Percentiles rank a stretch among this genome's conserved stretches.
Evolutionary conservation across 2,113 vertebrate species (phyloP).

Genomic region (Dicaeum eximium): DNA sequence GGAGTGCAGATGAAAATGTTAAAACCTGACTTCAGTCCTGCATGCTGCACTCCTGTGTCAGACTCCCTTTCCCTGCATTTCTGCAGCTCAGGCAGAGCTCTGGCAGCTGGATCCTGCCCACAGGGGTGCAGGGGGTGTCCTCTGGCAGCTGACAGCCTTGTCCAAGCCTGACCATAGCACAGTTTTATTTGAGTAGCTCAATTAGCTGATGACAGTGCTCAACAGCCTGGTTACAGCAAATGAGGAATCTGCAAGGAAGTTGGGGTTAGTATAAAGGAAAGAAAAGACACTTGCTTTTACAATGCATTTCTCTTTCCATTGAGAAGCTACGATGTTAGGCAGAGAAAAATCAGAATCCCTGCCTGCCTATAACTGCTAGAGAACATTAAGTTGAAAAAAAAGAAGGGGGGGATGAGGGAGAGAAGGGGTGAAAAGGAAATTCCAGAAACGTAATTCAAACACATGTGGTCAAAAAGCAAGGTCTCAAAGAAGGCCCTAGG

Average conservation of each 20-base stretch:
- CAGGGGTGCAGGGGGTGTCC: not conserved
- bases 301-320: not conserved
- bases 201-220: not conserved
- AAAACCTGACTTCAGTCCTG: not conserved
- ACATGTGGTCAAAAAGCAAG: not conserved
- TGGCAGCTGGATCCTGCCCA: not conserved
- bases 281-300: not conserved
- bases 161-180: not conserved
- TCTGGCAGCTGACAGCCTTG: not conserved
- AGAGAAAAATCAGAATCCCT: not conserved
- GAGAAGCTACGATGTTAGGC: not conserved
- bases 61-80: not conserved
- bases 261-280: not conserved
- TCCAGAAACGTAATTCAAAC: not conserved
- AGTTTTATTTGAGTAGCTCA: not conserved
- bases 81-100: not conserved
- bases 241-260: not conserved
- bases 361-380: not conserved
- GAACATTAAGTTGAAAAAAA: not conserved
- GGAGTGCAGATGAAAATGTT: not conserved
- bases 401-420: rapidly evolving
- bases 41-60: not conserved
- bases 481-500: not conserved
- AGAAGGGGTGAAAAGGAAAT: not conserved
- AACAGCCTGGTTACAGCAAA: not conserved